These are phyloP conservation scores for Liparis tanakae DNA, from an alignment of 2,797 vertebrate species.

Conservation along the genomic window DNA sequence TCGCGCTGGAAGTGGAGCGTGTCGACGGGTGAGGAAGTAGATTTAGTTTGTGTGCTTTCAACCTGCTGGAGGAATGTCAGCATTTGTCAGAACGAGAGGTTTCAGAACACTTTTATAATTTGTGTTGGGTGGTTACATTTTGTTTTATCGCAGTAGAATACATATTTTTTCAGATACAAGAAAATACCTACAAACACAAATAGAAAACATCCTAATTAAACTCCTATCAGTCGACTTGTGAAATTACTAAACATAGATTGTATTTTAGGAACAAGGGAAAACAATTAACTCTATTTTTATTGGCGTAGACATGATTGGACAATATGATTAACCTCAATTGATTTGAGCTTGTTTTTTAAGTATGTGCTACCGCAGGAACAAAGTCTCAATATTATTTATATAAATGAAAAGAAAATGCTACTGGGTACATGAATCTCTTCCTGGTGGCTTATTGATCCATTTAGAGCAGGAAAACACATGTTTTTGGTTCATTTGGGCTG, in stretches of 20 bases:
- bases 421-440: too few relatives aligned
- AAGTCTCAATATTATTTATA: background rate
- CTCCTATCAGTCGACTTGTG: background rate
- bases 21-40: slow-evolving; percentile 51
- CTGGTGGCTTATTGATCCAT: too few relatives aligned
- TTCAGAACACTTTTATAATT: background rate
- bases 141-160: background rate
- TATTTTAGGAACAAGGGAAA: background rate
- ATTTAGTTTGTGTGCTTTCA: background rate
- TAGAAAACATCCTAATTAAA: background rate
- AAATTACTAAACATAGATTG: background rate
- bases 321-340: background rate
- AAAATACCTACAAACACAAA: background rate
- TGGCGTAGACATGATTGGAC: background rate
- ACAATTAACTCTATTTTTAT: background rate
- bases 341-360: background rate
- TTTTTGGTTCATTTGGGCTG: too few relatives aligned
- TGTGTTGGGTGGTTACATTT: background rate
- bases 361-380: background rate
- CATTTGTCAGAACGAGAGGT: background rate
- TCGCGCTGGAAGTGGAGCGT: slow-evolving; percentile 14
- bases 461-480: too few relatives aligned
- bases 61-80: background rate
- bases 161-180: background rate
- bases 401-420: background rate